Evolutionary conservation across 2,797 vertebrate genomes (phyloP).

Genomic region (Graptemys geographica): DNA sequence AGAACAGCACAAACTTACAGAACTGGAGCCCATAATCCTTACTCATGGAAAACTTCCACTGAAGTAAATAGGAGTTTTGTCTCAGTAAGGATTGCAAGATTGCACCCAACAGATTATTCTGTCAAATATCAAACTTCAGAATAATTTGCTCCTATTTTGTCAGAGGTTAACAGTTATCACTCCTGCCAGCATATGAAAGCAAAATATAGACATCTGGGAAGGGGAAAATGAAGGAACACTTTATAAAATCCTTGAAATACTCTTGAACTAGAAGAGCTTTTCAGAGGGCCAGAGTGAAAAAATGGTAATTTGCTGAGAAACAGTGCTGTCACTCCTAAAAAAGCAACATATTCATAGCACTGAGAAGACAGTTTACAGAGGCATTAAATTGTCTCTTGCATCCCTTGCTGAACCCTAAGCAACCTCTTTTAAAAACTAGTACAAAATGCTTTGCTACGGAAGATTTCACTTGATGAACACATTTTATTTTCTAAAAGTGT

Average conservation of each 20-base stretch:
- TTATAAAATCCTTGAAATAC: background rate
- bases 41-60: background rate
- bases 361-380: background rate
- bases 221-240: background rate
- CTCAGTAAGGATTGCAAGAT: background rate
- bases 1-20: background rate
- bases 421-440: conserved; percentile 12
- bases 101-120: background rate
- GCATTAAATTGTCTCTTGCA: conserved; percentile 6
- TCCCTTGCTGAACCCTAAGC: conserved; percentile 17
- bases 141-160: background rate
- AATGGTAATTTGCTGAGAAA: background rate
- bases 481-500: background rate
- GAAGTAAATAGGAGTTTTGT: background rate
- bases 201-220: background rate
- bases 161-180: background rate
- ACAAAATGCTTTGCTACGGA: background rate
- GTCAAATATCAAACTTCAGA: background rate
- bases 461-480: conserved; percentile 12
- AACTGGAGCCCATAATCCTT: background rate
- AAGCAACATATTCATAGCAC: background rate
- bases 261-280: background rate
- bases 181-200: background rate
- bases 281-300: background rate
- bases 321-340: background rate